Conservation (phyloP, 2,888 invertebrate species). For the Tenthredo mesomela region DNA sequence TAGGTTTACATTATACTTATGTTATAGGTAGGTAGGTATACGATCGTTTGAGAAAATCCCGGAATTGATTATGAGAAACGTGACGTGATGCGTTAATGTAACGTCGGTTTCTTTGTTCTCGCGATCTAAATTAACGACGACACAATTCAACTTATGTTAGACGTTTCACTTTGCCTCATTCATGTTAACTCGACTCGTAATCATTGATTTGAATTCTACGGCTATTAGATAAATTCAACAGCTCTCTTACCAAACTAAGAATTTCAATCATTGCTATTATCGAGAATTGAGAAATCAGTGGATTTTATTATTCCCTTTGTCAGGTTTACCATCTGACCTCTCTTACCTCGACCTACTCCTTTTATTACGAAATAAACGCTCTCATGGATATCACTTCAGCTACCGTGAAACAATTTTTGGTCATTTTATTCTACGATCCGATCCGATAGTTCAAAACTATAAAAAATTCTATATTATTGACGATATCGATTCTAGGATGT, state of each 20-base stretch:
- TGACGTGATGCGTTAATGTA: slow-evolving; percentile 22
- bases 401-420: too few species aligned
- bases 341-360: background rate
- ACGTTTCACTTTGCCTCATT: slow-evolving; percentile 18
- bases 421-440: too few species aligned
- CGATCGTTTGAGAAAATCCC: background rate
- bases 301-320: background rate
- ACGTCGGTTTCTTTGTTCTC: slow-evolving; percentile 33
- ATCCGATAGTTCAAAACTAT: too few species aligned
- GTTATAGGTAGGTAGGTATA: background rate
- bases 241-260: background rate
- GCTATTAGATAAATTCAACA: background rate
- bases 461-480: background rate
- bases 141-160: slow-evolving; percentile 22
- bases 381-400: background rate
- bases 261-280: slow-evolving; percentile 14
- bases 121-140: slow-evolving; percentile 7
- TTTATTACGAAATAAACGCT: background rate
- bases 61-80: slow-evolving; percentile 29
- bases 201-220: slow-evolving; percentile 27
- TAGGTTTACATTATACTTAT: background rate
- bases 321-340: background rate
- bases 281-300: background rate
- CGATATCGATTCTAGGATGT: background rate
- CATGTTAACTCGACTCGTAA: background rate